Percentiles rank a stretch among this genome's conserved stretches.
Conservation (phyloP, 2,797 vertebrate species). For the Macropus fuliginosus region DNA sequence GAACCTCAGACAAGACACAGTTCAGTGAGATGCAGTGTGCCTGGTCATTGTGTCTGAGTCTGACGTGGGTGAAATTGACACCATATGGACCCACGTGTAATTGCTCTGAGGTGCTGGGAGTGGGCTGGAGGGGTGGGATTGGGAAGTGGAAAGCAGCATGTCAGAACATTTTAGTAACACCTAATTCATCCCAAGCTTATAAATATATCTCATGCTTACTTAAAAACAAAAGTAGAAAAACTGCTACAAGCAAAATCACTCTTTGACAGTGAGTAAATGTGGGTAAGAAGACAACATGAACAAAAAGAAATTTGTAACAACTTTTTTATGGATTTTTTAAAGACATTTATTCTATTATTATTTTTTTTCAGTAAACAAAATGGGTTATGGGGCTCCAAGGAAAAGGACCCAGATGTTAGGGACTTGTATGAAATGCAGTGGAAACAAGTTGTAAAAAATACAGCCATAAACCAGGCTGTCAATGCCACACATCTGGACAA, state of each 20-base stretch:
- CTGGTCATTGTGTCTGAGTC: constrained; percentile 76
- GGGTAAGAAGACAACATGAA: constrained; percentile 79
- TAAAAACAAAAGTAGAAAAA: constrained; percentile 84
- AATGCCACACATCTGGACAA: constrained; percentile 89
- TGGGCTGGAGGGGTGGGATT: neutral
- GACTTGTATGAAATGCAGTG: constrained; percentile 88
- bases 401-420: constrained; percentile 87
- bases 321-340: constrained; percentile 82
- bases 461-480: constrained; percentile 87
- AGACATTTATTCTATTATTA: constrained; percentile 75
- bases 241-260: constrained; percentile 79
- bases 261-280: constrained; percentile 78
- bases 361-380: constrained; percentile 87
- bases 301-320: constrained; percentile 82
- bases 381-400: constrained; percentile 87
- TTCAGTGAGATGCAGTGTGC: constrained; percentile 69
- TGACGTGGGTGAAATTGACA: constrained; percentile 84
- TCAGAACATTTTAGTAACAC: constrained; percentile 86
- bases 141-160: constrained; percentile 81
- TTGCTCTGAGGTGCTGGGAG: constrained; percentile 75
- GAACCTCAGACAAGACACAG: constrained; percentile 80
- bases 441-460: constrained; percentile 90
- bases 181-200: constrained; percentile 85
- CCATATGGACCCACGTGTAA: constrained; percentile 84
- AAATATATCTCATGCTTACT: constrained; percentile 84